Evolutionary conservation across 2,113 vertebrate species (phyloP).

Genomic region (Ivindomyrus marchei): DNA sequence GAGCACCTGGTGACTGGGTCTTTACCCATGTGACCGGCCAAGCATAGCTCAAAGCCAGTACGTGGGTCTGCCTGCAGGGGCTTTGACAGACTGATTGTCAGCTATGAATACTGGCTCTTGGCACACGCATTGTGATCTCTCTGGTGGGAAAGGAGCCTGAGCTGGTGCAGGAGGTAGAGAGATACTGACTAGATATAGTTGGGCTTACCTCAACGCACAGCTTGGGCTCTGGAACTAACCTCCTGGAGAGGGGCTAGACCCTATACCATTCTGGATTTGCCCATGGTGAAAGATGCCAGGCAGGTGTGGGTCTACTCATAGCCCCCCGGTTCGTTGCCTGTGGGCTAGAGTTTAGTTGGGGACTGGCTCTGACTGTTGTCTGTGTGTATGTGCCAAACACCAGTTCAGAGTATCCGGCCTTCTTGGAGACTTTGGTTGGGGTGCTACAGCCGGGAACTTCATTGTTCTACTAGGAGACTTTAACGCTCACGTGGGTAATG

Average conservation of each 20-base stretch:
- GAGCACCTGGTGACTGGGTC: not conserved
- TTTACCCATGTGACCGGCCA: not conserved
- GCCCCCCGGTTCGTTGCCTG: not conserved
- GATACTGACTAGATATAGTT: not conserved
- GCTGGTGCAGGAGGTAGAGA: not conserved
- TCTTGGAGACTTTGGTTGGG: not conserved
- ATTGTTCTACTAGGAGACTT: not conserved
- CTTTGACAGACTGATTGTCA: not conserved
- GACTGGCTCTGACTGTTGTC: not conserved
- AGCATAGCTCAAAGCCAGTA: not conserved
- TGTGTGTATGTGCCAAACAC: not conserved
- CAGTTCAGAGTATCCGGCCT: not conserved
- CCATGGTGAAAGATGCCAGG: not conserved
- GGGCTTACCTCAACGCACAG: not conserved
- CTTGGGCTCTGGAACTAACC: not conserved
- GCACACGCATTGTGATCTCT: not conserved
- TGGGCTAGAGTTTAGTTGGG: not conserved
- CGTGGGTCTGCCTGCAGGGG: not conserved
- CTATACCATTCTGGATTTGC: not conserved
- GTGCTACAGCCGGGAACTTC: not conserved
- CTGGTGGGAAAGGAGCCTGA: not conserved
- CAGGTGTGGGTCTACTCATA: not conserved
- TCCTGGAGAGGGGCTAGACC: not conserved
- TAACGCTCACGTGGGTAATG: not conserved
- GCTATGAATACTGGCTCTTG: not conserved